These are phyloP conservation scores for Oryzias curvinotus DNA, from an alignment of 2,113 vertebrate genomes.

Conservation along the genomic window DNA sequence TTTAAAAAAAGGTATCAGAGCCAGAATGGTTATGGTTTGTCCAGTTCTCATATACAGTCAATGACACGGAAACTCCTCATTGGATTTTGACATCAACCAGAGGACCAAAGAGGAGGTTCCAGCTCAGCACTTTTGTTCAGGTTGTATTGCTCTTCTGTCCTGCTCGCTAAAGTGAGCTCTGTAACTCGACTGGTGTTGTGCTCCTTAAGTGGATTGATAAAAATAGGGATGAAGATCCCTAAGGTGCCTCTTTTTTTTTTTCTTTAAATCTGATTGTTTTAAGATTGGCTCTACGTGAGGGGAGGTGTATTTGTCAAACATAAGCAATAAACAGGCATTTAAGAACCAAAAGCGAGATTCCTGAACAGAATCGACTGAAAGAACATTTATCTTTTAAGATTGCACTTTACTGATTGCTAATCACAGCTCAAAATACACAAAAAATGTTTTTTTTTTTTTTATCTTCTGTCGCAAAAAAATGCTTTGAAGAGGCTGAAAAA, in stretches of 20 bases:
- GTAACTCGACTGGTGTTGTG: slow-evolving; percentile 51
- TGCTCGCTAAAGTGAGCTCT: slow-evolving; percentile 38
- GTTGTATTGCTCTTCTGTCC: slow-evolving; percentile 74
- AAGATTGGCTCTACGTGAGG: slow-evolving; percentile 68
- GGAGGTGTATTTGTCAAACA: slow-evolving; percentile 55
- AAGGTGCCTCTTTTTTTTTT: slow-evolving; percentile 60
- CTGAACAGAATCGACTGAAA: slow-evolving; percentile 62
- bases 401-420: slow-evolving; percentile 82
- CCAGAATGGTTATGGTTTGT: too few relatives aligned
- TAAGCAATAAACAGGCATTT: slow-evolving; percentile 60
- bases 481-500: slow-evolving; percentile 62
- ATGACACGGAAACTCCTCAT: slow-evolving; percentile 35
- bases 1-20: too few relatives aligned
- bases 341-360: slow-evolving; percentile 51
- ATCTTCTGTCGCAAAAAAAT: slow-evolving; percentile 43
- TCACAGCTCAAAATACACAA: slow-evolving; percentile 79
- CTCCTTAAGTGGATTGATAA: slow-evolving; percentile 39
- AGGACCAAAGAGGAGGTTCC: slow-evolving; percentile 33
- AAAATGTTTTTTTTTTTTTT: slow-evolving; percentile 36
- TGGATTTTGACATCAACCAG: slow-evolving; percentile 55
- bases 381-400: slow-evolving; percentile 72
- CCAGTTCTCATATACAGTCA: too few relatives aligned
- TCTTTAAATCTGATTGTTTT: slow-evolving; percentile 67
- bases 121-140: slow-evolving; percentile 35
- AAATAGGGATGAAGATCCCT: slow-evolving; percentile 52